A percentile compares a stretch with the other conserved stretches of the same genome.
These are phyloP conservation scores for Empidonax traillii DNA, from an alignment of 2,113 vertebrate species.

Conservation along the genomic window DNA sequence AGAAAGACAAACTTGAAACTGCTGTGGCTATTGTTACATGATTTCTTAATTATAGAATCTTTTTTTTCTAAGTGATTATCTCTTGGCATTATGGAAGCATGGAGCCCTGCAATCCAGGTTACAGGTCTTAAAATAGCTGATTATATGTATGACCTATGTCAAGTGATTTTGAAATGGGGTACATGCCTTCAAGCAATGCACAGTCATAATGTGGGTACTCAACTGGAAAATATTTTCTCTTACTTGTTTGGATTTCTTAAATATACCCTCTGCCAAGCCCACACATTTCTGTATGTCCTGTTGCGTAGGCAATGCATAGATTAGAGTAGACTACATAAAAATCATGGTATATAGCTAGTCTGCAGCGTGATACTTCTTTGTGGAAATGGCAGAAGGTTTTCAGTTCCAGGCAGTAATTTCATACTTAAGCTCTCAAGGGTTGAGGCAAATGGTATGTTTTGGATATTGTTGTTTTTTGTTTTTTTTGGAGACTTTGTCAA, in stretches of 20 bases:
- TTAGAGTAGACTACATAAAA: neutral
- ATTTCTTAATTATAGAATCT: constrained; percentile 53
- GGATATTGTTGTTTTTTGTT: neutral
- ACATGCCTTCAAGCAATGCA: constrained; percentile 54
- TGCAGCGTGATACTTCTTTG: neutral
- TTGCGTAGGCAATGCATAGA: neutral
- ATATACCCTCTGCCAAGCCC: neutral
- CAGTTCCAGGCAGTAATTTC: neutral
- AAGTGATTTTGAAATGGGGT: constrained; percentile 38
- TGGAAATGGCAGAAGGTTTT: neutral
- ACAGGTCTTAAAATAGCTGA: constrained; percentile 50
- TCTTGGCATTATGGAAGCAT: constrained; percentile 28
- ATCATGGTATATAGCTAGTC: neutral
- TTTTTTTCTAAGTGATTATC: constrained; percentile 55
- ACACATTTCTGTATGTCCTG: neutral
- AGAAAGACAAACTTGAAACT: constrained; percentile 30
- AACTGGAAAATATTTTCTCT: constrained; percentile 12
- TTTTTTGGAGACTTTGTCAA: neutral
- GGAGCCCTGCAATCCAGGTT: neutral
- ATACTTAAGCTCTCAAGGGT: neutral
- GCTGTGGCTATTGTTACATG: constrained; percentile 18
- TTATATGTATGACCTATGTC: constrained; percentile 9
- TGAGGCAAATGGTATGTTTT: neutral
- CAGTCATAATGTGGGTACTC: neutral
- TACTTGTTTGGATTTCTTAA: constrained; percentile 42